phyloP scores from a whole-genome alignment of 2,797 vertebrate species.

The Eremophila alpestris region DNA sequence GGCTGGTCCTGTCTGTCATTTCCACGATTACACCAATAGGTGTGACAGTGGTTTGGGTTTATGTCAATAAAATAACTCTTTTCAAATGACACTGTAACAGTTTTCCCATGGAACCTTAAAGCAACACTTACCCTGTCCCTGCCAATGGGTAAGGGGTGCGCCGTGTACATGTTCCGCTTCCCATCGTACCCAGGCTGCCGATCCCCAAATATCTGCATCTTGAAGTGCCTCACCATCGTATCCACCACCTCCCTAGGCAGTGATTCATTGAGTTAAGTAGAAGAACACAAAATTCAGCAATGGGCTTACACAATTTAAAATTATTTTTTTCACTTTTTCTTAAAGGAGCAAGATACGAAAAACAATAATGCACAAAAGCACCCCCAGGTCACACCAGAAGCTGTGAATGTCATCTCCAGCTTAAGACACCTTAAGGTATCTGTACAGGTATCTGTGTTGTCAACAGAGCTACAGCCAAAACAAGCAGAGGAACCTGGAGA shows the following conservation, averaged over 20 bases:
- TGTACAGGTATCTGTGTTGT: background rate
- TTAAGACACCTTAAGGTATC: background rate
- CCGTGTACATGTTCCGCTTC: conserved; percentile 99
- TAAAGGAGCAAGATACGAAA: background rate
- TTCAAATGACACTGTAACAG: background rate
- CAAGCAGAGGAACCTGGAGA: background rate
- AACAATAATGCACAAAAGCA: background rate
- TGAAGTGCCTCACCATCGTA: conserved; percentile 98
- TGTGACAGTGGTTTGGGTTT: background rate
- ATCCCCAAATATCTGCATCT: conserved; percentile 99
- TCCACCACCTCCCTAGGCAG: conserved; percentile 93
- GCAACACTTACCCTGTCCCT: conserved; percentile 86
- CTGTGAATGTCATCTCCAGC: background rate
- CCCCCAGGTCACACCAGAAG: background rate
- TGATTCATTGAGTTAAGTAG: background rate
- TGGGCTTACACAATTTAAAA: background rate
- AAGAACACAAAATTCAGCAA: conserved; percentile 15
- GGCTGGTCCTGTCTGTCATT: background rate
- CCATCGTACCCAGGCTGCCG: conserved; percentile 97
- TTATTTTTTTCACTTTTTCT: background rate
- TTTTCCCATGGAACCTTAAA: background rate
- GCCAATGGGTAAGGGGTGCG: conserved; percentile 94
- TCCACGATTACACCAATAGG: rapidly evolving
- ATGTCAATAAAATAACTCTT: background rate
- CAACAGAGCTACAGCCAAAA: background rate